Conservation (phyloP, 2,888 invertebrate species). For the Torymus auratus region DNA sequence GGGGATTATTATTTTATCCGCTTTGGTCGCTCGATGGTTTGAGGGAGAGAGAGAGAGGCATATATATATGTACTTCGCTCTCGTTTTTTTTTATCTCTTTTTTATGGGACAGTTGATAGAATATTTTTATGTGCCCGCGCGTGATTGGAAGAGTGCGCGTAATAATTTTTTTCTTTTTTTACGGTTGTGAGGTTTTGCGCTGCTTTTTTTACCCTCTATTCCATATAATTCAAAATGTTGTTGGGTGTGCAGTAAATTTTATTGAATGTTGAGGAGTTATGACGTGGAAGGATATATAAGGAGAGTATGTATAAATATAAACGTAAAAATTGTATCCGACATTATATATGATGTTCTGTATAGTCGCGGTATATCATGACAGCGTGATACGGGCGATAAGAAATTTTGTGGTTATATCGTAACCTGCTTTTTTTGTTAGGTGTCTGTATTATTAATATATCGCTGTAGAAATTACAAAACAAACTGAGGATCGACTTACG, state of each 20-base stretch:
- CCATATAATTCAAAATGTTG: conserved; percentile 26
- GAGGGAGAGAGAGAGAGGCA: neutral
- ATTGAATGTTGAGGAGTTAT: conserved; percentile 12
- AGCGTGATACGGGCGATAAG: neutral
- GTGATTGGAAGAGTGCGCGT: conserved; percentile 42
- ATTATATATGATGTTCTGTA: neutral
- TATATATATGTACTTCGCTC: no score
- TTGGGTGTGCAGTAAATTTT: conserved; percentile 7
- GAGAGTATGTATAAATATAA: conserved; percentile 4
- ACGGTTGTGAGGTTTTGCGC: conserved; percentile 39
- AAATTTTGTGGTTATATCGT: no score
- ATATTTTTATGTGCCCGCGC: conserved; percentile 35
- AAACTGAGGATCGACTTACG: no score
- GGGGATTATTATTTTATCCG: conserved; percentile 29
- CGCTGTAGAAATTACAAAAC: no score
- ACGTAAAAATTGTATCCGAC: neutral
- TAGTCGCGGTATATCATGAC: neutral
- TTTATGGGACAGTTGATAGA: conserved; percentile 43
- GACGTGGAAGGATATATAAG: neutral
- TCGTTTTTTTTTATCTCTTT: conserved; percentile 22
- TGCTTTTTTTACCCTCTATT: conserved; percentile 3
- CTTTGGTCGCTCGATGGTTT: conserved; percentile 3
- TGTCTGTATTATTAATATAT: no score
- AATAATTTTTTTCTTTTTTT: conserved; percentile 47
- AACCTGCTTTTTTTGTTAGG: no score